These are phyloP conservation scores for Dryobotodes eremita DNA, from an alignment of 2,888 invertebrate species.

Conservation along the genomic window DNA sequence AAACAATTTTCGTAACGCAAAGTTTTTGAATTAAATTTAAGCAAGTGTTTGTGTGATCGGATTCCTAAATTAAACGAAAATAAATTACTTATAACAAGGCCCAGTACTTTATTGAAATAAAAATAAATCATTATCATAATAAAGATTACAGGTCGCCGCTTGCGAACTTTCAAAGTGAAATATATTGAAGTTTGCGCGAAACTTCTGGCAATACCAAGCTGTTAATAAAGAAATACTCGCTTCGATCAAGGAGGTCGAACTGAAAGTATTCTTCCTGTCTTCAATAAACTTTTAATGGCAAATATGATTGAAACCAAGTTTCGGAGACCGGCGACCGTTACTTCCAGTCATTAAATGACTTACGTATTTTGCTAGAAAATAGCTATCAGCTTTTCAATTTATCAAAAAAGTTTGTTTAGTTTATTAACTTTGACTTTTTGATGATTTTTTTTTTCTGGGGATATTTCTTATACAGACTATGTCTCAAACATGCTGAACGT, in stretches of 20 bases:
- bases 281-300: conserved; percentile 69
- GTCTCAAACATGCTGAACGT: background rate
- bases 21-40: background rate
- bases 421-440: conserved; percentile 19
- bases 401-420: conserved; percentile 37
- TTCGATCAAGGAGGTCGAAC: conserved; percentile 54
- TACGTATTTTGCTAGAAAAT: conserved; percentile 47
- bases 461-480: background rate
- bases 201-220: conserved; percentile 68
- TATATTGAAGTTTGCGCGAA: conserved; percentile 65
- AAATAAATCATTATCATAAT: conserved; percentile 62
- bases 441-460: background rate
- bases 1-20: background rate
- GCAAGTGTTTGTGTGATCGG: background rate
- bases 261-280: conserved; percentile 65
- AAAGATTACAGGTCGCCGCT: conserved; percentile 57
- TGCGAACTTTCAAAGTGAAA: conserved; percentile 66
- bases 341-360: conserved; percentile 48
- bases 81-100: background rate
- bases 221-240: conserved; percentile 65
- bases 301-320: conserved; percentile 65
- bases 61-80: background rate
- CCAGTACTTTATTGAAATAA: conserved; percentile 35
- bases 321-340: conserved; percentile 40
- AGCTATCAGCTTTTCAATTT: conserved; percentile 38